Evolutionary conservation across 2,113 vertebrate species (phyloP).

Genomic region (Chelonoidis abingdonii): DNA sequence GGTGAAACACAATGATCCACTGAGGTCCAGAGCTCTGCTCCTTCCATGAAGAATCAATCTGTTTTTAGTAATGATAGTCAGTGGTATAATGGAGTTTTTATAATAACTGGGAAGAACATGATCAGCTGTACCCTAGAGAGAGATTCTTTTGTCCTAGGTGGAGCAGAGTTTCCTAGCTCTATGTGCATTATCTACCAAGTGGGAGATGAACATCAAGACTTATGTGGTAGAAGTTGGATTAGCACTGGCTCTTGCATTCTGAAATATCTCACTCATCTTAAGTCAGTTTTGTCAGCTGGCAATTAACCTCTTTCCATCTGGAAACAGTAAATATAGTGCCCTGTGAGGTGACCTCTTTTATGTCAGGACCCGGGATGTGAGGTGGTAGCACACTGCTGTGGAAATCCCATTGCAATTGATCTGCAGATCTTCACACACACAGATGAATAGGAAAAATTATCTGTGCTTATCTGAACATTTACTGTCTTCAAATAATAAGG

Average conservation of each 20-base stretch:
- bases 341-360: not conserved
- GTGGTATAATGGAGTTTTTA: not conserved
- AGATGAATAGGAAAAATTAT: not conserved
- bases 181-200: not conserved
- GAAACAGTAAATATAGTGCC: not conserved
- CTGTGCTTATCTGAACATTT: not conserved
- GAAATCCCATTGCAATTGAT: not conserved
- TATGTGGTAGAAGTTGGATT: not conserved
- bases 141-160: not conserved
- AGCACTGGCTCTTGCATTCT: not conserved
- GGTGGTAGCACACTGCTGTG: not conserved
- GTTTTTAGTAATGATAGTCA: not conserved
- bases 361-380: not conserved
- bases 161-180: not conserved
- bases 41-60: not conserved
- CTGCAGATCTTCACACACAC: not conserved
- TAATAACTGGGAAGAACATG: not conserved
- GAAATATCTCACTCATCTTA: not conserved
- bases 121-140: not conserved
- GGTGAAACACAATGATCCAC: not conserved
- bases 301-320: not conserved
- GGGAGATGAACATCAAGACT: not conserved
- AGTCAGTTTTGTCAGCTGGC: not conserved
- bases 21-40: not conserved
- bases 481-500: not conserved